Percentiles rank a stretch among this genome's conserved stretches.
Conservation (phyloP, 2,797 vertebrate species). For the Tarsius wallacei region DNA sequence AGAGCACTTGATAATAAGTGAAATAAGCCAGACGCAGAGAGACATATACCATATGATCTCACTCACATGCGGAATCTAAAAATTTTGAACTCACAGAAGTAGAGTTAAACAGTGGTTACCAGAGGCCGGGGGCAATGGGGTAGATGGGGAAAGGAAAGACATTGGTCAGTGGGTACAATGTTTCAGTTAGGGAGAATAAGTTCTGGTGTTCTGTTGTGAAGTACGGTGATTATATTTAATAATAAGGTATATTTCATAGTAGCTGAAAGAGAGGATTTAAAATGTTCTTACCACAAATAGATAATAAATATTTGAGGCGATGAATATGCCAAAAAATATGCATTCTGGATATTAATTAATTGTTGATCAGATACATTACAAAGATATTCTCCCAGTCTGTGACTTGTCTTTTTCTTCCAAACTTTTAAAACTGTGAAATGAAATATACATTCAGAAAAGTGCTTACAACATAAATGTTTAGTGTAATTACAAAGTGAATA, state of each 20-base stretch:
- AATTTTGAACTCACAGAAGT: neutral
- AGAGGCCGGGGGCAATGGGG: neutral
- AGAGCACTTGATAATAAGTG: neutral
- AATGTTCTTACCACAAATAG: neutral
- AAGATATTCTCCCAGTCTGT: slow-evolving; percentile 12
- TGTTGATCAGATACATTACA: neutral
- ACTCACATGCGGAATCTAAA: neutral
- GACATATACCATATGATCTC: neutral
- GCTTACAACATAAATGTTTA: neutral
- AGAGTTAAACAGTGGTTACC: neutral
- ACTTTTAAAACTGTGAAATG: neutral
- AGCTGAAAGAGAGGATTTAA: neutral
- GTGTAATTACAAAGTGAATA: neutral
- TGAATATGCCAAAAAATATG: neutral
- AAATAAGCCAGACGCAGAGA: neutral
- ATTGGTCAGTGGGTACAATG: neutral
- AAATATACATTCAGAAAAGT: neutral
- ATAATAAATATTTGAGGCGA: neutral
- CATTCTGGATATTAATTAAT: slow-evolving; percentile 19
- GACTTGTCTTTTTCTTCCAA: neutral
- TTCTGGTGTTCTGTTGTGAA: neutral
- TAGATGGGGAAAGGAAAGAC: neutral
- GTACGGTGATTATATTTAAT: neutral
- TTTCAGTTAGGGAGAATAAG: neutral
- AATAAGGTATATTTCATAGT: neutral